These are phyloP conservation scores for Coluber constrictor DNA, from an alignment of 2,797 vertebrate genomes.

Conservation along the genomic window DNA sequence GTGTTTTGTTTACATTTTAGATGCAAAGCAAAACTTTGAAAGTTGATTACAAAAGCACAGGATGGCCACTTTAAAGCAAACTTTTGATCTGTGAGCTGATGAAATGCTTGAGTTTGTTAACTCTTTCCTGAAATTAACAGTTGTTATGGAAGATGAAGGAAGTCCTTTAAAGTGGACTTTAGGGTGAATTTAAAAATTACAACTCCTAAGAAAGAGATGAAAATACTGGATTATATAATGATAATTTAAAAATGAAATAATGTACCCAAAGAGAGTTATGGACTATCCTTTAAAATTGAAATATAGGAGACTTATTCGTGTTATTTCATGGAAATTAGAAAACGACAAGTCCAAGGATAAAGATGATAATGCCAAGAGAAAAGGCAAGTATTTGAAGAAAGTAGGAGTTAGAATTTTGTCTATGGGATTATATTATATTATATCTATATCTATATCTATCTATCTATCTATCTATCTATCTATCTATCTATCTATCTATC, in stretches of 20 bases:
- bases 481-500: too few relatives aligned
- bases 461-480: too few relatives aligned
- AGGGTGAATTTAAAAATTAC: neutral
- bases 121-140: neutral
- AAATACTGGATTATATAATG: neutral
- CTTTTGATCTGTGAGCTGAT: neutral
- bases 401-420: neutral
- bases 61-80: neutral
- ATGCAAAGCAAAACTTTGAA: neutral
- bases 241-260: neutral
- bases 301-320: neutral
- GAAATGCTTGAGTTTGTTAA: neutral
- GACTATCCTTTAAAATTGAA: neutral
- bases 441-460: too few relatives aligned
- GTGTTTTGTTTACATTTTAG: neutral
- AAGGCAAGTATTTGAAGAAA: neutral
- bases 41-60: neutral
- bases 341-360: neutral
- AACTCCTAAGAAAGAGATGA: neutral
- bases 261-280: neutral
- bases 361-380: neutral
- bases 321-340: neutral
- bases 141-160: neutral
- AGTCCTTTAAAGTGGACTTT: neutral
- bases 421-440: neutral